Evolutionary conservation across 2,113 vertebrate species (phyloP).

Genomic region (Trochalopteron elliotii): DNA sequence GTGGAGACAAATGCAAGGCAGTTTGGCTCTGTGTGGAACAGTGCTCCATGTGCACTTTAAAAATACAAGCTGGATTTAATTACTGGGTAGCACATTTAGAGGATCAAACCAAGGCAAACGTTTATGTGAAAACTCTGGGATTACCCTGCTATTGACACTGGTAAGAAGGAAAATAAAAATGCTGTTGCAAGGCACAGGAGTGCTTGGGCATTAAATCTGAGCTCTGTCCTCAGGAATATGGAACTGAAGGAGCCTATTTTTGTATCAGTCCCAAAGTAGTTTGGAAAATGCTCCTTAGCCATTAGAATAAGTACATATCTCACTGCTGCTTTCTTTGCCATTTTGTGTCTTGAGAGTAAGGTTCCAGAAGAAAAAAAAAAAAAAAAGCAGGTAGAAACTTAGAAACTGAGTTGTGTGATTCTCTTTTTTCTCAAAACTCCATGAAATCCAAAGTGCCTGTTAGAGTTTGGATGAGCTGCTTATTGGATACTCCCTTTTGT

Average conservation of each 20-base stretch:
- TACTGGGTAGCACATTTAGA: not conserved
- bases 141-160: not conserved
- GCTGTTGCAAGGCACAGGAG: not conserved
- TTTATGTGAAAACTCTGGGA: constrained; percentile 26
- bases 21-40: not conserved
- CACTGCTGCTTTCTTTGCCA: not conserved
- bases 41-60: not conserved
- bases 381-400: not conserved
- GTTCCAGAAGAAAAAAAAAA: not conserved
- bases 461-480: not conserved
- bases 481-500: not conserved
- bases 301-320: not conserved
- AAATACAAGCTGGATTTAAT: constrained; percentile 52
- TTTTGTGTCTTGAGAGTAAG: not conserved
- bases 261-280: not conserved
- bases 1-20: not conserved
- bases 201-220: not conserved
- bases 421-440: not conserved
- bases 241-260: not conserved
- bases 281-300: not conserved
- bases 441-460: not conserved
- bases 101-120: not conserved
- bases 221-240: not conserved
- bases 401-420: not conserved
- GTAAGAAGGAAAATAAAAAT: not conserved